phyloP scores from a whole-genome alignment of 2,797 vertebrate genomes.

The Melanotaenia pygmaea region DNA sequence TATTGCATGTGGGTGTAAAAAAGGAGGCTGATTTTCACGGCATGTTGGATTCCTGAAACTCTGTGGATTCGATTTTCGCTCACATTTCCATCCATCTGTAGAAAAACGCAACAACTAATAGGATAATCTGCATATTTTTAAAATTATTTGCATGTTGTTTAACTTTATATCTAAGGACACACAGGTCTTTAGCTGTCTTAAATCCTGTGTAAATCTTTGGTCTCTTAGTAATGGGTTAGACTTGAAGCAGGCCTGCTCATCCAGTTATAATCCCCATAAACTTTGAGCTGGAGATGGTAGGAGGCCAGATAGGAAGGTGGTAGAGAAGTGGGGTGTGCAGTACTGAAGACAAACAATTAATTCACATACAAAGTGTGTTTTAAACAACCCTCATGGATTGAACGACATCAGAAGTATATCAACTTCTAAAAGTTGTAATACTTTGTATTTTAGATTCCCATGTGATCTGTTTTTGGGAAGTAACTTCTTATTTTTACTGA shows the following conservation, averaged over 20 bases:
- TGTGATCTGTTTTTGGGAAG: neutral
- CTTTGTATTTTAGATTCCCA: constrained; percentile 5
- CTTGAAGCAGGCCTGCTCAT: constrained; percentile 74
- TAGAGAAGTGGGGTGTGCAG: constrained; percentile 10
- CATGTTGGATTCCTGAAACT: constrained; percentile 3
- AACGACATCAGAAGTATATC: constrained; percentile 1
- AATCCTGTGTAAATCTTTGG: constrained; percentile 67
- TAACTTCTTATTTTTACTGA: constrained; percentile 12
- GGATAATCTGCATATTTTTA: neutral
- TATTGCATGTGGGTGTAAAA: constrained; percentile 26
- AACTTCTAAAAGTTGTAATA: constrained; percentile 17
- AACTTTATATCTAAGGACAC: neutral
- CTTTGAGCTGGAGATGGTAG: constrained; percentile 51
- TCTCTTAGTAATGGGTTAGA: constrained; percentile 74
- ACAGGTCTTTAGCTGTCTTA: constrained; percentile 31
- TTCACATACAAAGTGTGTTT: constrained; percentile 18
- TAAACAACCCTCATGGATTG: constrained; percentile 17
- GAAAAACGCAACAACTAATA: neutral
- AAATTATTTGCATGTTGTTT: constrained; percentile 15
- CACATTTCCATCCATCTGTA: constrained; percentile 7
- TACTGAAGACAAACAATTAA: constrained; percentile 31
- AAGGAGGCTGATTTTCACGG: constrained; percentile 6
- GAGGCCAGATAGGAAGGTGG: constrained; percentile 34
- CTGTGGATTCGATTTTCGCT: neutral
- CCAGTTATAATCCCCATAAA: constrained; percentile 68